Conservation (phyloP, 92 coral and sea anemone genomes). For the Palythoa grandiflora region DNA sequence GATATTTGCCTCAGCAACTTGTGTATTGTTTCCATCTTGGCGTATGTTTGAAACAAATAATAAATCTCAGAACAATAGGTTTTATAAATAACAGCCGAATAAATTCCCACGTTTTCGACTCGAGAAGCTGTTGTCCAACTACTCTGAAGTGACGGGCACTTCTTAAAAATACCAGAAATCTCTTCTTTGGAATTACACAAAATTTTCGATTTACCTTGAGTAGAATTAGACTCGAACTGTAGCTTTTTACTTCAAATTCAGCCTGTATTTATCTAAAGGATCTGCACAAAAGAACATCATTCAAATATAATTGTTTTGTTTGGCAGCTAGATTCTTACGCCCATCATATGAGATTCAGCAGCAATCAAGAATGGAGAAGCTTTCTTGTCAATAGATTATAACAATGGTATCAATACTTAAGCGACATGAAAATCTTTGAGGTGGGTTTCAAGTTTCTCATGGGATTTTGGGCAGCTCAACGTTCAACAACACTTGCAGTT, state of each 20-base stretch:
- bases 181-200: background rate
- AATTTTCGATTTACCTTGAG: background rate
- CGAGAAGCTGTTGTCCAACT: background rate
- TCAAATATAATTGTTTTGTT: slow-evolving; percentile 45
- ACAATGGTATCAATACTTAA: slow-evolving; percentile 29
- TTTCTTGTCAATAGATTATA: slow-evolving; percentile 1
- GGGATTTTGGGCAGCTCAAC: slow-evolving; percentile 20
- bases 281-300: slow-evolving; percentile 1
- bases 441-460: background rate
- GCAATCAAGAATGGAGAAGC: slow-evolving; percentile 5
- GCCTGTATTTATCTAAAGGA: slow-evolving; percentile 42
- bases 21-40: slow-evolving; percentile 1
- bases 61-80: slow-evolving; percentile 21
- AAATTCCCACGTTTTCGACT: slow-evolving; percentile 2
- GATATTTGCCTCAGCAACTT: slow-evolving; percentile 30
- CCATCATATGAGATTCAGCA: slow-evolving; percentile 11
- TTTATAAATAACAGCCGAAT: slow-evolving; percentile 25
- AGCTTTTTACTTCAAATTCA: slow-evolving; percentile 18
- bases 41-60: slow-evolving; percentile 43
- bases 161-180: background rate
- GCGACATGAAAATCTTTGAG: slow-evolving; percentile 1
- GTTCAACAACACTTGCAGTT: background rate
- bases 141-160: background rate
- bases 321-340: slow-evolving; percentile 27
- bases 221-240: background rate